Percentiles rank a stretch among this genome's conserved stretches.
phyloP scores from a whole-genome alignment of 2,113 vertebrate genomes.

The Amazona vittata region DNA sequence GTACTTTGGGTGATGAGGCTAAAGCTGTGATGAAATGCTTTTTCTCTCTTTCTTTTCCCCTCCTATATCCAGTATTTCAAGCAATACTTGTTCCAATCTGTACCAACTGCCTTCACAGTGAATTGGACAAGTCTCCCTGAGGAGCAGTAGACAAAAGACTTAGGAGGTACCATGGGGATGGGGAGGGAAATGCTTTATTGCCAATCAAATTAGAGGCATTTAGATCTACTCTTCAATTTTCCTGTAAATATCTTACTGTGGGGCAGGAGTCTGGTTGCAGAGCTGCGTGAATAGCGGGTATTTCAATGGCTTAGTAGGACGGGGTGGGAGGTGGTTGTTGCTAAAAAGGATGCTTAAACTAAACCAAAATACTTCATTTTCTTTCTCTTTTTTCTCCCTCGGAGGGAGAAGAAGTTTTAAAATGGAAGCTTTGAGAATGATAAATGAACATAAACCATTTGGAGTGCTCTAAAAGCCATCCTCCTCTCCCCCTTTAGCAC shows the following conservation, averaged over 20 bases:
- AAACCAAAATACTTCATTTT: conserved; percentile 25
- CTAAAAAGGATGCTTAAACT: not conserved
- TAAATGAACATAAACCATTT: conserved; percentile 1
- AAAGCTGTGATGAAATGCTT: not conserved
- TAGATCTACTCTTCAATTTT: conserved; percentile 16
- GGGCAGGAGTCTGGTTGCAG: not conserved
- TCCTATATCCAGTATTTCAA: not conserved
- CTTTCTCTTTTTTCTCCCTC: not conserved
- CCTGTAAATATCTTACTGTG: not conserved
- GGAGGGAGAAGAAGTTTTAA: not conserved
- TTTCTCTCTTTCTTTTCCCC: not conserved
- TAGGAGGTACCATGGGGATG: not conserved
- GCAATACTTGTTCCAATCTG: not conserved
- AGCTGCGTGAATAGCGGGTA: not conserved
- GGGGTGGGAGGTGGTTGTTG: not conserved
- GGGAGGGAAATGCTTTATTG: conserved; percentile 30
- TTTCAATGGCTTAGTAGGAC: not conserved
- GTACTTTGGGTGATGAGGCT: not conserved
- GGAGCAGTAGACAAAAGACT: conserved; percentile 36
- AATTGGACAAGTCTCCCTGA: conserved; percentile 29
- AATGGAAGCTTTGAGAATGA: conserved; percentile 2
- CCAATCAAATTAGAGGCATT: conserved; percentile 34
- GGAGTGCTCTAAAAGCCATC: not conserved
- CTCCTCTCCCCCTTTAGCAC: not conserved
- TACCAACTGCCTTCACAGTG: conserved; percentile 14